These are phyloP conservation scores for Spheniscus mendiculus DNA, from an alignment of 2,113 vertebrate species.

Conservation along the genomic window DNA sequence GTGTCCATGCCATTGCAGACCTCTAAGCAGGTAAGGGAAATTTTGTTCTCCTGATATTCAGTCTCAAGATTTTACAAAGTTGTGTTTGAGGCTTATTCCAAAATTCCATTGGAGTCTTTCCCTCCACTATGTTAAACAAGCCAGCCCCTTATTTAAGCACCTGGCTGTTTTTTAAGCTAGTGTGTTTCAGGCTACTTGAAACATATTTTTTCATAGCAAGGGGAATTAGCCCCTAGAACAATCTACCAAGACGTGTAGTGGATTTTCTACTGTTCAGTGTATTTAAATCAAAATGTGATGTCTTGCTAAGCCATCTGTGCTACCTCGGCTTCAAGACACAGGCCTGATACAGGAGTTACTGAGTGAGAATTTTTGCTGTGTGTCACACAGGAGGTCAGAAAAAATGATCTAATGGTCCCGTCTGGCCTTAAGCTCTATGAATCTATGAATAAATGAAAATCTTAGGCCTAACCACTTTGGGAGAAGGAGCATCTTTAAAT, in stretches of 20 bases:
- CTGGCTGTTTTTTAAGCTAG: neutral
- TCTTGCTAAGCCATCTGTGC: neutral
- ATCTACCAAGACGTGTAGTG: neutral
- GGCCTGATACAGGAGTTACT: neutral
- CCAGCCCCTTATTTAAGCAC: neutral
- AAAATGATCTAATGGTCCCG: neutral
- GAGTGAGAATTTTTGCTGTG: neutral
- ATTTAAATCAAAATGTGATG: neutral
- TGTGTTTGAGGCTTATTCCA: neutral
- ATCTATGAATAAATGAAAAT: constrained; percentile 35
- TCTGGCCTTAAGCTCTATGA: neutral
- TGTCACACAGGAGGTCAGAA: neutral
- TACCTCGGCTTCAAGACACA: neutral
- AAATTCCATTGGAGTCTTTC: neutral
- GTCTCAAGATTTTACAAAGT: neutral
- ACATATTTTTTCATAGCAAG: neutral
- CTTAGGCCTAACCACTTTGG: neutral
- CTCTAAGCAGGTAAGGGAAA: neutral
- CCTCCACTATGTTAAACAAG: neutral
- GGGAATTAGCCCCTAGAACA: neutral
- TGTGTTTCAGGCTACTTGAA: neutral
- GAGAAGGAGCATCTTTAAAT: constrained; percentile 37
- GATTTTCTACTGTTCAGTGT: neutral
- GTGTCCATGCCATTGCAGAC: neutral
- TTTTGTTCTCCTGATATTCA: neutral